Evolutionary conservation across 2,113 vertebrate species (phyloP).

Genomic region (Mustela lutreola): DNA sequence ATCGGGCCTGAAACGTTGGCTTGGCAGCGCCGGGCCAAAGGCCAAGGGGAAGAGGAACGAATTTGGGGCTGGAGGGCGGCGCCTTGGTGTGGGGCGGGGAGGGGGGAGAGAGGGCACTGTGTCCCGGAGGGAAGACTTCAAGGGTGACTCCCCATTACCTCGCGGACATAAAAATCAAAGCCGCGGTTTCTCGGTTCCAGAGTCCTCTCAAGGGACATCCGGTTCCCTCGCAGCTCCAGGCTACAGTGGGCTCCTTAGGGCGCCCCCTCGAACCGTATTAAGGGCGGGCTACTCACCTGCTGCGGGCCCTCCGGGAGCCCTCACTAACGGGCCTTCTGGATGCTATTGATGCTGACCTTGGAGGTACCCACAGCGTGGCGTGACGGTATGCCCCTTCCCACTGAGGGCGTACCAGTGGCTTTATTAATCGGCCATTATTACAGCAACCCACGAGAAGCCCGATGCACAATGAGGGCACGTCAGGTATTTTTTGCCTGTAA

Average conservation of each 20-base stretch:
- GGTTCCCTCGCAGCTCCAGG: not conserved
- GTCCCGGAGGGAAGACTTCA: not conserved
- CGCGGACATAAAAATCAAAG: not conserved
- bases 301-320: not conserved
- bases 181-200: not conserved
- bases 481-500: not conserved
- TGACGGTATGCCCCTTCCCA: not conserved
- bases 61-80: not conserved
- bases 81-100: not conserved
- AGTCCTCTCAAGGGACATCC: not conserved
- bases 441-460: not conserved
- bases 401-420: not conserved
- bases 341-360: not conserved
- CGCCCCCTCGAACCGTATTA: not conserved
- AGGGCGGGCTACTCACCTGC: not conserved
- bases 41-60: conserved; percentile 47
- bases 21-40: not conserved
- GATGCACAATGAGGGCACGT: not conserved
- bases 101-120: not conserved
- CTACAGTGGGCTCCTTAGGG: not conserved
- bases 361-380: not conserved
- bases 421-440: not conserved
- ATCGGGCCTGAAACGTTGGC: not conserved
- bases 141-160: not conserved
- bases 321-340: not conserved